Evolutionary conservation across 1,140 invertebrate genomes (phyloP).

Genomic region (Bicyclus anynana): DNA sequence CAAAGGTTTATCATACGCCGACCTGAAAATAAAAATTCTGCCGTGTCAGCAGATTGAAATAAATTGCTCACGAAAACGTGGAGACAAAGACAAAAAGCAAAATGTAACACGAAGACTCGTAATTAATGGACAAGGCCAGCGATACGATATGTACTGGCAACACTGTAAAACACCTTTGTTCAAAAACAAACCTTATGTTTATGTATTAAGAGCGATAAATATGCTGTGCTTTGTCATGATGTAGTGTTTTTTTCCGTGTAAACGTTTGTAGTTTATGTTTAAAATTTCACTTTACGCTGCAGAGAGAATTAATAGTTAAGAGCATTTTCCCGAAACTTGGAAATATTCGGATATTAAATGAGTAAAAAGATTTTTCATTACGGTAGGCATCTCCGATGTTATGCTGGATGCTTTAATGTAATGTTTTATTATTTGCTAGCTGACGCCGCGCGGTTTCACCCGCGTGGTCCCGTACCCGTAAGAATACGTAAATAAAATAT

Average conservation of each 20-base stretch:
- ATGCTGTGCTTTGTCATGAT: background rate
- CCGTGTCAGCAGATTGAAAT: constrained; percentile 44
- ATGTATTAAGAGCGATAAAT: background rate
- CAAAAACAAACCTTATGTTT: background rate
- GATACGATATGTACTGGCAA: constrained; percentile 7
- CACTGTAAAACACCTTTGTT: background rate
- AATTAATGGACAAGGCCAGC: constrained; percentile 46
- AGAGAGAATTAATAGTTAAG: background rate
- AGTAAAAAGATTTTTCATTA: no score
- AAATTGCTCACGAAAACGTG: constrained; percentile 54
- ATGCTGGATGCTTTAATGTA: no score
- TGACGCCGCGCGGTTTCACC: no score
- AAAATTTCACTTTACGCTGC: background rate
- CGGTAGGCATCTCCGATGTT: no score
- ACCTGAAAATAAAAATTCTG: constrained; percentile 56
- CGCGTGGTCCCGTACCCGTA: no score
- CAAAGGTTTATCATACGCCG: constrained; percentile 18
- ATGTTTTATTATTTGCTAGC: no score
- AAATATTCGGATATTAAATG: background rate
- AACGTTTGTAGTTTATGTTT: background rate
- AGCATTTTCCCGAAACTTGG: background rate
- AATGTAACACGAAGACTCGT: constrained; percentile 43
- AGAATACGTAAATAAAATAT: no score
- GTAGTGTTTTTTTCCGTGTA: background rate
- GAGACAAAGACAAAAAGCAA: constrained; percentile 37